These are phyloP conservation scores for Serranus cabrilla DNA, from an alignment of 2,797 vertebrate species.

Conservation along the genomic window DNA sequence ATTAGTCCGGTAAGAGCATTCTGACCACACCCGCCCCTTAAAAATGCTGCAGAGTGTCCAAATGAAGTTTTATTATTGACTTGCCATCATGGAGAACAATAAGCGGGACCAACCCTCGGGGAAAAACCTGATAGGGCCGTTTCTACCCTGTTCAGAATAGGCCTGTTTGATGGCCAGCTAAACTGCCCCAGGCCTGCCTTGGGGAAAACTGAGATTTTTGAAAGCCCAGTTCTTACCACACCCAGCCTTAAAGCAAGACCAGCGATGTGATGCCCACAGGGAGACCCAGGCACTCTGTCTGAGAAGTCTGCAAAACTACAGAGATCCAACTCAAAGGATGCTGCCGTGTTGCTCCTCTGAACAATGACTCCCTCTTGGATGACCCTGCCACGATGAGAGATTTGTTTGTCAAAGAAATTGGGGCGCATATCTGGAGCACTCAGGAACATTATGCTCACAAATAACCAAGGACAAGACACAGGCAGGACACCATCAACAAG, in stretches of 20 bases:
- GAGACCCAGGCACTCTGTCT: constrained; percentile 61
- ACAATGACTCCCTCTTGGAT: constrained; percentile 46
- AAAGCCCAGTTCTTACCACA: constrained; percentile 71
- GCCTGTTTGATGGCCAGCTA: constrained; percentile 77
- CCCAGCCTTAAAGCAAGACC: constrained; percentile 68
- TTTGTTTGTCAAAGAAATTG: constrained; percentile 56
- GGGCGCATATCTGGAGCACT: constrained; percentile 49
- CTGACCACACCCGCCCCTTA: constrained; percentile 27
- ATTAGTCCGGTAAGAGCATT: constrained; percentile 14
- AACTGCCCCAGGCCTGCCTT: constrained; percentile 74
- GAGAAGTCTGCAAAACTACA: constrained; percentile 65
- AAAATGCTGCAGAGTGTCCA: constrained; percentile 43
- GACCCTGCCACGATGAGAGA: constrained; percentile 50
- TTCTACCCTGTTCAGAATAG: constrained; percentile 67
- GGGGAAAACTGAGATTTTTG: constrained; percentile 70
- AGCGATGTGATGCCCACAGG: constrained; percentile 63
- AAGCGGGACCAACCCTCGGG: constrained; percentile 58
- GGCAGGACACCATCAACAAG: constrained; percentile 2
- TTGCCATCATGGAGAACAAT: constrained; percentile 64
- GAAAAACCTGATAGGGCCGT: constrained; percentile 65
- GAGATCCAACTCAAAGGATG: constrained; percentile 59
- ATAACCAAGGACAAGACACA: constrained; percentile 54
- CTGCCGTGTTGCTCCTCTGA: constrained; percentile 54
- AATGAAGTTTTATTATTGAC: constrained; percentile 65
- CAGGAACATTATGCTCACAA: constrained; percentile 44